Conservation (phyloP, 1,140 invertebrate species). For the Drosophila serrata region DNA sequence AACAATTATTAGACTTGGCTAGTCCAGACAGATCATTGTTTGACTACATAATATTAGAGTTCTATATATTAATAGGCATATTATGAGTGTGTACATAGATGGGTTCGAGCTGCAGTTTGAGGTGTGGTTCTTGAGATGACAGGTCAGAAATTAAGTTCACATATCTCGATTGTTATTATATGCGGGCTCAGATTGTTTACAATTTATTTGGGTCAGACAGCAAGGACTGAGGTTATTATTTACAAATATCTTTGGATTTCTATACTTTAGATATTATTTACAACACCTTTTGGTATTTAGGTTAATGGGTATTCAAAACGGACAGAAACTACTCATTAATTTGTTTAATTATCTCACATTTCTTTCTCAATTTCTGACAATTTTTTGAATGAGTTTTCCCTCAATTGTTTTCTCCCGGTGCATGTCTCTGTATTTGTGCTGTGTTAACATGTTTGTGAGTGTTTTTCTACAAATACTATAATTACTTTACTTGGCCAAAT, state of each 20-base stretch:
- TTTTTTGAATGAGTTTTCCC: conserved; percentile 2
- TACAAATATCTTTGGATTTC: not conserved
- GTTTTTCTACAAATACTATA: conserved; percentile 28
- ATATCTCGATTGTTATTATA: not conserved
- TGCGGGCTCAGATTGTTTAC: not conserved
- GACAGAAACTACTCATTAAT: not conserved
- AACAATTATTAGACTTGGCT: conserved; percentile 77
- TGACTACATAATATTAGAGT: conserved; percentile 43
- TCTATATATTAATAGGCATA: conserved; percentile 32
- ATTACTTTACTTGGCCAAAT: conserved; percentile 49
- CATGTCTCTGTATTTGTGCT: conserved; percentile 26
- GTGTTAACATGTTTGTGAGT: conserved; percentile 18
- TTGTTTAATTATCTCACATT: not conserved
- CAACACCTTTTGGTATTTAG: not conserved
- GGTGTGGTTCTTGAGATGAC: conserved; percentile 16
- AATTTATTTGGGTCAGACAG: not conserved
- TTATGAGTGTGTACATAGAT: conserved; percentile 24
- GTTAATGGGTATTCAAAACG: not conserved
- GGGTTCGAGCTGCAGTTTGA: conserved; percentile 20
- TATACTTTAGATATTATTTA: not conserved
- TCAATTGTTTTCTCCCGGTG: conserved; percentile 13
- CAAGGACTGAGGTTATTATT: not conserved
- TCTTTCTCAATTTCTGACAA: conserved; percentile 52
- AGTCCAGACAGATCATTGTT: conserved; percentile 66
- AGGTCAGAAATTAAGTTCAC: conserved; percentile 26